Conservation (phyloP, 1,140 invertebrate species). For the Laupala kohalensis region DNA sequence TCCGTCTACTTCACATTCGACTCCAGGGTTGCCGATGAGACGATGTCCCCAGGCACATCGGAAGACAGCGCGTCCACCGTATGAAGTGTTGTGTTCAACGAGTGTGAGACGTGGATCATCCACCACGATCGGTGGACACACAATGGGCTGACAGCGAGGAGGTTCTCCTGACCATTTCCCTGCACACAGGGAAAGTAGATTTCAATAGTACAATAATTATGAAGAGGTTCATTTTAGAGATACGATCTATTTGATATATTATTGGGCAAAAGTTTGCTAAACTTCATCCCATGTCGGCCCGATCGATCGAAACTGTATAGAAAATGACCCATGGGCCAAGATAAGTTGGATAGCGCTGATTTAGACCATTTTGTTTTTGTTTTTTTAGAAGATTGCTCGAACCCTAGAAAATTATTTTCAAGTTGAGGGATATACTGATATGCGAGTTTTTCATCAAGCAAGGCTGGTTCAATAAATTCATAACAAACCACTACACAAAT, state of each 20-base stretch:
- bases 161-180: constrained; percentile 60
- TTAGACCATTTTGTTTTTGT: too few relatives aligned
- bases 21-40: constrained; percentile 51
- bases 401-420: too few relatives aligned
- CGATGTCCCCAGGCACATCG: constrained; percentile 69
- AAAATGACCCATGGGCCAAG: too few relatives aligned
- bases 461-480: too few relatives aligned
- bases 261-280: neutral
- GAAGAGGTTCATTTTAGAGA: neutral
- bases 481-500: too few relatives aligned
- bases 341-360: too few relatives aligned
- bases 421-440: too few relatives aligned
- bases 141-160: constrained; percentile 57
- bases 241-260: neutral
- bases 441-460: too few relatives aligned
- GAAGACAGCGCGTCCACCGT: constrained; percentile 57
- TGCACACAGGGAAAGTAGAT: constrained; percentile 24
- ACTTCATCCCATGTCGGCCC: too few relatives aligned
- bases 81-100: constrained; percentile 47
- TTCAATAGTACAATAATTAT: neutral
- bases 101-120: constrained; percentile 39
- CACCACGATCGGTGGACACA: constrained; percentile 48
- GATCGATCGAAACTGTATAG: too few relatives aligned
- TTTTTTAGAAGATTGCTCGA: neutral
- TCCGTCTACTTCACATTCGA: constrained; percentile 62